Conservation (phyloP, 2,113 vertebrate genomes). For the Indicator indicator region DNA sequence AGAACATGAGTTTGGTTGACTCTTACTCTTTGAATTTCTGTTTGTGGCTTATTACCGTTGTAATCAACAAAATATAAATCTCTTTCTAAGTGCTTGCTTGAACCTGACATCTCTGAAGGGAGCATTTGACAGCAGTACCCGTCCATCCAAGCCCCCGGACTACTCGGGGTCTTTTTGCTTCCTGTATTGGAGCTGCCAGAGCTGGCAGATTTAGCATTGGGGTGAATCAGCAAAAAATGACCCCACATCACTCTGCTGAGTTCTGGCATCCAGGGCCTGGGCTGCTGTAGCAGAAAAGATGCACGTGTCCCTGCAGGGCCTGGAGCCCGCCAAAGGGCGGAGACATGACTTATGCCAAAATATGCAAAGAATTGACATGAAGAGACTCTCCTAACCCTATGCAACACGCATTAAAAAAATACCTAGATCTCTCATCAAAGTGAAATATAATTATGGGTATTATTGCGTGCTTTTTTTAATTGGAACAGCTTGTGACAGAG, state of each 20-base stretch:
- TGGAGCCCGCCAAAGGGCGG: neutral
- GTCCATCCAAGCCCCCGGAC: accelerated
- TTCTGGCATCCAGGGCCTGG: neutral
- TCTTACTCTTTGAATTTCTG: constrained; percentile 63
- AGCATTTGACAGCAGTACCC: neutral
- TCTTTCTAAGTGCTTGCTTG: neutral
- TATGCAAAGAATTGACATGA: constrained; percentile 60
- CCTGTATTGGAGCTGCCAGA: neutral
- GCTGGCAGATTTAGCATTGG: neutral
- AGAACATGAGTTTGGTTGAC: constrained; percentile 62
- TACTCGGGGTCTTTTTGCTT: neutral
- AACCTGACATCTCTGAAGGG: neutral
- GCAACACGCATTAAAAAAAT: neutral
- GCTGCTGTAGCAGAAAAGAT: neutral
- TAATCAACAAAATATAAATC: constrained; percentile 64
- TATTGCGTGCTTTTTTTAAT: constrained; percentile 63
- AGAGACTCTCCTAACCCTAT: constrained; percentile 14
- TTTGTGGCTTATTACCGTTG: constrained; percentile 62
- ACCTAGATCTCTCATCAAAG: constrained; percentile 71
- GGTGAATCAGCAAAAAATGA: constrained; percentile 23
- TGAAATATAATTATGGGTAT: constrained; percentile 56
- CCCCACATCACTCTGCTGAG: neutral
- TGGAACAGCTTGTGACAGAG: constrained; percentile 58
- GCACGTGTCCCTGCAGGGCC: neutral
- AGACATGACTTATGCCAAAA: constrained; percentile 16